phyloP scores from a whole-genome alignment of 2,888 invertebrate genomes.

The Oligia strigilis region DNA sequence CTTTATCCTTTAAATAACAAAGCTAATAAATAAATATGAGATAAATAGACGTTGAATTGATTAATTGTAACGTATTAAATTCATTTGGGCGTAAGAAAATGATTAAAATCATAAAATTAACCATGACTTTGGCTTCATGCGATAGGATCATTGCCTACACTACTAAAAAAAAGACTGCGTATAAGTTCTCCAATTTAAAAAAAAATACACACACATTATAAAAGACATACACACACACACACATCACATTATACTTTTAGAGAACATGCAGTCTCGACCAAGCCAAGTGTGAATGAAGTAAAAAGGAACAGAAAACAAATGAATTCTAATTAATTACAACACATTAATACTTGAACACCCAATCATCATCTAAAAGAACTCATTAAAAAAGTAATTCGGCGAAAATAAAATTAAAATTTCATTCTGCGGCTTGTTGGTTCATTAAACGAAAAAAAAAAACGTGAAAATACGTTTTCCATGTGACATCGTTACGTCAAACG shows the following conservation, averaged over 20 bases:
- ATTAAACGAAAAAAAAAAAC: slow-evolving; percentile 61
- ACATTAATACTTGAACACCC: slow-evolving; percentile 55
- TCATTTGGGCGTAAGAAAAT: too few relatives aligned
- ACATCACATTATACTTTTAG: neutral
- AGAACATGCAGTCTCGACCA: neutral
- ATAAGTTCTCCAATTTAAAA: too few relatives aligned
- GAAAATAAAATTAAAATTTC: slow-evolving; percentile 65
- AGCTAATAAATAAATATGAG: too few relatives aligned
- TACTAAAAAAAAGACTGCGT: too few relatives aligned
- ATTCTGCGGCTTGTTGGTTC: slow-evolving; percentile 52
- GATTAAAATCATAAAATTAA: too few relatives aligned
- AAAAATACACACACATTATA: neutral
- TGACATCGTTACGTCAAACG: slow-evolving; percentile 72
- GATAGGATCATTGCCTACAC: too few relatives aligned
- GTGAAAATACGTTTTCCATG: slow-evolving; percentile 71
- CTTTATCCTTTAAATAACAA: too few relatives aligned
- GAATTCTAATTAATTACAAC: slow-evolving; percentile 15
- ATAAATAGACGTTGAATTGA: too few relatives aligned
- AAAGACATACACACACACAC: too few relatives aligned
- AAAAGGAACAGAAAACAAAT: neutral
- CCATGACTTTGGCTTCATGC: too few relatives aligned
- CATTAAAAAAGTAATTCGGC: slow-evolving; percentile 64
- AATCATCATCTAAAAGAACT: slow-evolving; percentile 60
- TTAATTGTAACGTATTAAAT: too few relatives aligned
- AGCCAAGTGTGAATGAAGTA: neutral